These are phyloP conservation scores for Ariolimax columbianus DNA, from an alignment of 2,888 invertebrate genomes.

Conservation along the genomic window DNA sequence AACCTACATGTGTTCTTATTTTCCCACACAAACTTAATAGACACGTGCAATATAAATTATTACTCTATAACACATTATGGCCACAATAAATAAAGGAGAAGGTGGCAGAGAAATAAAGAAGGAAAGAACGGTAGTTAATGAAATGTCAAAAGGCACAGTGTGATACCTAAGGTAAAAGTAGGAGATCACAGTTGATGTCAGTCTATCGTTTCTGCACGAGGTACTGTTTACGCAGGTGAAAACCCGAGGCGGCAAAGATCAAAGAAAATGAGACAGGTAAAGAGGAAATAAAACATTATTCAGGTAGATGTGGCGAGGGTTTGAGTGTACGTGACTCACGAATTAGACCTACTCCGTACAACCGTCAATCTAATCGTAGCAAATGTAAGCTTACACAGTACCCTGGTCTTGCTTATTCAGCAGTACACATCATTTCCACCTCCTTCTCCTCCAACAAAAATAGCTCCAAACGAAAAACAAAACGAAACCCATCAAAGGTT, in stretches of 20 bases:
- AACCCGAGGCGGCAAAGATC: not conserved
- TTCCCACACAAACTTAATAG: too few species aligned
- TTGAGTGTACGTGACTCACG: not conserved
- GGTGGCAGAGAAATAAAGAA: conserved; percentile 17
- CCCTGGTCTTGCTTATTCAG: not conserved
- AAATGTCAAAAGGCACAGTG: not conserved
- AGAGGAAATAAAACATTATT: conserved; percentile 1
- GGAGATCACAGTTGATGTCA: not conserved
- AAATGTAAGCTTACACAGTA: not conserved
- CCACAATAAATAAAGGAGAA: not conserved
- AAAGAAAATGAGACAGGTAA: not conserved
- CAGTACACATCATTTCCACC: too few species aligned
- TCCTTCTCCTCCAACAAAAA: too few species aligned
- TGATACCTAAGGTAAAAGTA: too few species aligned
- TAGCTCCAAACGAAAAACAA: too few species aligned
- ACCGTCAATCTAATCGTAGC: not conserved
- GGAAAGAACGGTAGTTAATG: not conserved
- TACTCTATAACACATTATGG: too few species aligned
- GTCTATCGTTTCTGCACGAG: not conserved
- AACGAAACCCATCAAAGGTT: not conserved
- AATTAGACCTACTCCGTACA: not conserved
- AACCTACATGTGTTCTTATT: too few species aligned
- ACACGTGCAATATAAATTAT: too few species aligned
- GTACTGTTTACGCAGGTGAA: conserved; percentile 7
- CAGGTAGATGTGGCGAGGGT: not conserved